Conservation (phyloP, 1,140 invertebrate species). For the Sitophilus oryzae region DNA sequence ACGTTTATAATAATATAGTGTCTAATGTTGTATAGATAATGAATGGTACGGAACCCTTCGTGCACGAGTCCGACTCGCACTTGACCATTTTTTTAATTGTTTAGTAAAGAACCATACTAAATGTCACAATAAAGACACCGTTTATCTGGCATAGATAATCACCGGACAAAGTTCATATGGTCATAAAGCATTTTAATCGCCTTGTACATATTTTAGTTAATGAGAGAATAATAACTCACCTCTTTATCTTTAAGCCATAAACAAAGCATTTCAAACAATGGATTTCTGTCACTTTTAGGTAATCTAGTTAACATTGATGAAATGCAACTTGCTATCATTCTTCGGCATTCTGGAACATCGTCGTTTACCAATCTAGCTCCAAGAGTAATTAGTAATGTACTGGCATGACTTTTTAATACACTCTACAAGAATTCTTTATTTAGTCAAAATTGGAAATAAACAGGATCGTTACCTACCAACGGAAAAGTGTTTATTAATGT, state of each 20-base stretch:
- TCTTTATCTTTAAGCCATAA: slow-evolving; percentile 65
- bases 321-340: slow-evolving; percentile 60
- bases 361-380: slow-evolving; percentile 70
- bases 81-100: too few relatives aligned
- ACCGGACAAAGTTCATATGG: too few relatives aligned
- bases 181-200: too few relatives aligned
- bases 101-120: too few relatives aligned
- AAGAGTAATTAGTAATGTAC: slow-evolving; percentile 68
- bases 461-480: slow-evolving; percentile 49
- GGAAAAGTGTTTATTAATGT: slow-evolving; percentile 72
- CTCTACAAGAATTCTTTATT: not conserved
- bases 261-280: slow-evolving; percentile 59
- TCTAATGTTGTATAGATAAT: too few relatives aligned
- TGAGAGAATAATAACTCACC: slow-evolving; percentile 42
- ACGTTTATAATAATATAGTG: too few relatives aligned
- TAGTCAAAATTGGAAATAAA: not conserved
- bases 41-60: too few relatives aligned
- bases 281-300: slow-evolving; percentile 50
- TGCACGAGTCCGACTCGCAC: too few relatives aligned
- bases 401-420: slow-evolving; percentile 53
- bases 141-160: too few relatives aligned
- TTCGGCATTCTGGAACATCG: slow-evolving; percentile 58
- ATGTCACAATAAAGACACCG: too few relatives aligned
- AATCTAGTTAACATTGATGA: slow-evolving; percentile 57
- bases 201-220: not conserved